A percentile compares a stretch with the other conserved stretches of the same genome.
These are phyloP conservation scores for Micromys minutus DNA, from an alignment of 2,113 vertebrate species.

Conservation along the genomic window DNA sequence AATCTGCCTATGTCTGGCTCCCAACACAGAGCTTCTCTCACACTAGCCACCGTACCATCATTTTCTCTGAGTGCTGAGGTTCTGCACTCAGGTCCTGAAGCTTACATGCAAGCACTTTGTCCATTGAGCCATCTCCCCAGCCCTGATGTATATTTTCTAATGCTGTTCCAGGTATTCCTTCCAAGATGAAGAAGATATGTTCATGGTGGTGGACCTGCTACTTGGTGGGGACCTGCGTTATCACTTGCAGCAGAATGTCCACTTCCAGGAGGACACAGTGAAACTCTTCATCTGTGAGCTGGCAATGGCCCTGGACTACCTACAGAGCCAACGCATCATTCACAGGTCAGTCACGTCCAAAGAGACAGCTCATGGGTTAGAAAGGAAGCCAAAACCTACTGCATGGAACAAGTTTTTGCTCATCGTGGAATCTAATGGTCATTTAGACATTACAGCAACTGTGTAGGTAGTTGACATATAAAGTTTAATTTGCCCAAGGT, in stretches of 20 bases:
- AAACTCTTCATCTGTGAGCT: conserved; percentile 96
- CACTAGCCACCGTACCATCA: background rate
- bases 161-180: conserved; percentile 93
- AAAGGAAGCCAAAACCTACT: background rate
- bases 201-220: conserved; percentile 98
- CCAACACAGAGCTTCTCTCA: background rate
- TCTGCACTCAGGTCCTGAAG: background rate
- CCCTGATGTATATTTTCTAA: background rate
- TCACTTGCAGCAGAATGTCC: conserved; percentile 97
- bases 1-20: background rate
- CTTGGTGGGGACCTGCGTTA: conserved; percentile 97
- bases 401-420: background rate
- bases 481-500: background rate
- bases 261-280: conserved; percentile 93
- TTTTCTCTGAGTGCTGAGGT: background rate
- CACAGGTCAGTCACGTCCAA: conserved; percentile 90
- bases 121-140: background rate
- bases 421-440: background rate
- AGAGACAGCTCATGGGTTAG: background rate
- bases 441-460: background rate
- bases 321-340: conserved; percentile 93
- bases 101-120: background rate
- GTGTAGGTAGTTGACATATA: too few relatives aligned
- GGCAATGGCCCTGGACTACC: conserved; percentile 94
- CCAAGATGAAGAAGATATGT: conserved; percentile 99